A percentile compares a stretch with the other conserved stretches of the same genome.
These are phyloP conservation scores for Oeneis ivallda DNA, from an alignment of 2,888 invertebrate genomes.

Conservation along the genomic window DNA sequence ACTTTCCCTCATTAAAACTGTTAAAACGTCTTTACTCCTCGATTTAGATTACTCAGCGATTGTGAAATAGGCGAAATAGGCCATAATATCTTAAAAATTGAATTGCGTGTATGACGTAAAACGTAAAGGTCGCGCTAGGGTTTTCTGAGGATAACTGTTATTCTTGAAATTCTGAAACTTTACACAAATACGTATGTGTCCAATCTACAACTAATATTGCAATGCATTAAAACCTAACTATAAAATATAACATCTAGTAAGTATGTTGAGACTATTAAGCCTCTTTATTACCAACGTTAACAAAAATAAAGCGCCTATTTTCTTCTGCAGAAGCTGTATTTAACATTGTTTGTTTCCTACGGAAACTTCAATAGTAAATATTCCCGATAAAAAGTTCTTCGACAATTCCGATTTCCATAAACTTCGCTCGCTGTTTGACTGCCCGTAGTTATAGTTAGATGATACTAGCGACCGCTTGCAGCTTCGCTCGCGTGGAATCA, in stretches of 20 bases:
- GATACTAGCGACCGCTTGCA: neutral
- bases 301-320: slow-evolving; percentile 8
- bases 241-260: neutral
- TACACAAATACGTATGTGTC: too few relatives aligned
- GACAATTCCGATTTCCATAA: slow-evolving; percentile 21
- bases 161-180: too few relatives aligned
- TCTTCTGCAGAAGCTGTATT: slow-evolving; percentile 7
- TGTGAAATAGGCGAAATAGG: too few relatives aligned
- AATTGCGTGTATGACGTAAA: too few relatives aligned
- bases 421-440: slow-evolving; percentile 17
- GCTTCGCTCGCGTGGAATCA: too few relatives aligned
- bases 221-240: neutral
- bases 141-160: too few relatives aligned
- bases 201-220: neutral
- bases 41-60: too few relatives aligned
- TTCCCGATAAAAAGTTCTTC: slow-evolving; percentile 22
- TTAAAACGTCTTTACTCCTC: too few relatives aligned
- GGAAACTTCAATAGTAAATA: slow-evolving; percentile 22
- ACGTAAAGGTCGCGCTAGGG: too few relatives aligned
- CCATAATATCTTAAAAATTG: too few relatives aligned
- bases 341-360: slow-evolving; percentile 23
- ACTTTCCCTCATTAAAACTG: too few relatives aligned
- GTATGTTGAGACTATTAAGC: neutral
- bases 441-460: slow-evolving; percentile 14
- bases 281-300: slow-evolving; percentile 7